Conservation (phyloP, 2,888 invertebrate species). For the Andrena dorsata region DNA sequence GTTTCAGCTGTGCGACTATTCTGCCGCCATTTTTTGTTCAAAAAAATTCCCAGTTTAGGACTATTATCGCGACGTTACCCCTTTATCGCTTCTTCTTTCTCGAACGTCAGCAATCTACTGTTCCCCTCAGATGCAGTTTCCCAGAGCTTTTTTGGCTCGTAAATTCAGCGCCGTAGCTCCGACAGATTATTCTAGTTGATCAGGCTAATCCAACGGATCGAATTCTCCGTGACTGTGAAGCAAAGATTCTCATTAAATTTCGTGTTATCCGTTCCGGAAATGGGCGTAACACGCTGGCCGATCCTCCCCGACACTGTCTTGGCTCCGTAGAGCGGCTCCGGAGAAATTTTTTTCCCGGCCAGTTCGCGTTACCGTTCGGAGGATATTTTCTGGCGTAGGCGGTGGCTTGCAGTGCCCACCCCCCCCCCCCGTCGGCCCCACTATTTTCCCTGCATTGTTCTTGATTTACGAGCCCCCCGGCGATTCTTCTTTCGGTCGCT, state of each 20-base stretch:
- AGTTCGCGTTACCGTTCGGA: background rate
- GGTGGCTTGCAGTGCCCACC: slow-evolving; percentile 36
- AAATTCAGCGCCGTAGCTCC: slow-evolving; percentile 10
- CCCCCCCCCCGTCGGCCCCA: slow-evolving; percentile 52
- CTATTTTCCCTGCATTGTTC: slow-evolving; percentile 75
- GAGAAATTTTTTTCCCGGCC: background rate
- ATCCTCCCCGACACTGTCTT: background rate
- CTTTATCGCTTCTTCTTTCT: background rate
- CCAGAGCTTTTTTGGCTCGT: slow-evolving; percentile 25
- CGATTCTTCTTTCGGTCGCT: slow-evolving; percentile 75
- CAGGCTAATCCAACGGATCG: slow-evolving; percentile 6
- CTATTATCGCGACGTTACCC: background rate
- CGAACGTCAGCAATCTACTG: slow-evolving; percentile 10
- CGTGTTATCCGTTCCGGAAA: background rate
- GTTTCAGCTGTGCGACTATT: no score
- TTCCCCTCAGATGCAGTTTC: slow-evolving; percentile 10
- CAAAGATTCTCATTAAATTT: slow-evolving; percentile 6
- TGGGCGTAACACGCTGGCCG: background rate
- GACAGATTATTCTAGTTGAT: slow-evolving; percentile 34
- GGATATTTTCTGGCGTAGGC: slow-evolving; percentile 46
- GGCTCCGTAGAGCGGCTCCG: background rate
- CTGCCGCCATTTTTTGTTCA: no score
- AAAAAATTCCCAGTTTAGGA: no score
- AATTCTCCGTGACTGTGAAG: background rate
- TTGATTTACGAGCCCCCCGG: slow-evolving; percentile 74